A percentile compares a stretch with the other conserved stretches of the same genome.
phyloP scores from a whole-genome alignment of 2,113 vertebrate species.

The Platycercus adscitus region DNA sequence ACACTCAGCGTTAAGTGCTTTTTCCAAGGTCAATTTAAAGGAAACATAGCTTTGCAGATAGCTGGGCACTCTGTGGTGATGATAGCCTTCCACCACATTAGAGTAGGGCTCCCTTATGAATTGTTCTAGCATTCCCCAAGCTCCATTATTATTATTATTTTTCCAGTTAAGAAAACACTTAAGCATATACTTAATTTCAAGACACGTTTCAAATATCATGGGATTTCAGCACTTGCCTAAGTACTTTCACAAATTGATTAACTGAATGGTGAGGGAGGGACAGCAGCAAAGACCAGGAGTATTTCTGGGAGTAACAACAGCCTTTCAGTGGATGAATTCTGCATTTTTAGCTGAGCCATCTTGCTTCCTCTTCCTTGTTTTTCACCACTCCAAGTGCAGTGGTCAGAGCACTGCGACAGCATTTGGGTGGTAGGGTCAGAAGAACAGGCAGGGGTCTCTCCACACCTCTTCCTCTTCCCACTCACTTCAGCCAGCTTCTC shows the following conservation, averaged over 20 bases:
- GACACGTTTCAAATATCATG: background rate
- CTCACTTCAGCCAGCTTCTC: background rate
- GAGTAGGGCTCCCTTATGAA: background rate
- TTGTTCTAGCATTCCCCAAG: background rate
- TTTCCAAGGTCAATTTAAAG: background rate
- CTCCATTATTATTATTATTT: background rate
- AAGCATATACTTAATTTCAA: background rate
- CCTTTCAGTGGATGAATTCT: background rate
- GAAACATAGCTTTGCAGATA: background rate
- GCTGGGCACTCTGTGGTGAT: rapidly evolving
- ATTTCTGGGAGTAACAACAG: background rate
- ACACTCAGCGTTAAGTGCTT: background rate
- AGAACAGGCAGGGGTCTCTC: background rate
- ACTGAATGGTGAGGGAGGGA: background rate
- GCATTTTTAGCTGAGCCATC: background rate
- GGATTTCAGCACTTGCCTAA: background rate
- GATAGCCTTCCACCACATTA: rapidly evolving
- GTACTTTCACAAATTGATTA: background rate
- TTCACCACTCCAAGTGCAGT: rapidly evolving
- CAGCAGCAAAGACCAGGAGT: background rate
- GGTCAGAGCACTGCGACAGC: rapidly evolving
- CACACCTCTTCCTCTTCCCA: rapidly evolving
- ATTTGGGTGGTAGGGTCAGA: background rate
- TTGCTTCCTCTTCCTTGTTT: background rate
- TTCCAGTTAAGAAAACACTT: background rate